Base-by-base conservation (phyloP, 2,888 invertebrate species). In the Pelosia muscerda region DNA sequence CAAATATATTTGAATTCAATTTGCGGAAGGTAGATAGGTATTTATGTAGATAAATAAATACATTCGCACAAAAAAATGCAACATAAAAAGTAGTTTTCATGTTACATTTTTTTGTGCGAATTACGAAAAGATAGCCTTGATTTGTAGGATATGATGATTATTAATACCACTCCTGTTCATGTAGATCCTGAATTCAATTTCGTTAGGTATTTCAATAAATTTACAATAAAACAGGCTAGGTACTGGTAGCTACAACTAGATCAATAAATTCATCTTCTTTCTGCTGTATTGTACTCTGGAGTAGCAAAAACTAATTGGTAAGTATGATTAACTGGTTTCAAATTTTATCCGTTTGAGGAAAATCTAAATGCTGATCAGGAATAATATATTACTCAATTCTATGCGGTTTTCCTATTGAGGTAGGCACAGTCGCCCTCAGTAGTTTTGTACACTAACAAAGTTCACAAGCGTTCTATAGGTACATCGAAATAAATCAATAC, bases 1-100 rank as follows among this genome's bases (percentile, higher is more conserved):
- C 84, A 86, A 86, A 81, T 79, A 76, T 84, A 6, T 19, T 19
- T 42, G 19, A 42, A 19, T 42, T 42, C n/a, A 49, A 49, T 2
- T n/a, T 31, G 31, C 31, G 31, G 31, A 10, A 31, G 31, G 31
- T 31, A 5, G 28, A 28, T 5, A 28, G n/a, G n/a, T n/a, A n/a
- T n/a, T n/a, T n/a, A n/a, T n/a, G n/a, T n/a, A n/a, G n/a, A n/a
- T n/a, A n/a, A n/a, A n/a, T n/a, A n/a, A n/a, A n/a, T n/a, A n/a
- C n/a, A n/a, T n/a, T n/a, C n/a, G n/a, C n/a, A n/a, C n/a, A n/a
- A n/a, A n/a, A n/a, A n/a, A n/a, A n/a, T n/a, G n/a, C n/a, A n/a
- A n/a, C n/a, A n/a, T n/a, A n/a, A n/a, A n/a, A n/a, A n/a, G n/a
- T n/a, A n/a, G n/a, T 28, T 28, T 28, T 28, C 6, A 5, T 28